Percentiles rank a stretch among this genome's conserved stretches.
These are phyloP conservation scores for Harpagoxenus sublaevis DNA, from an alignment of 2,888 invertebrate genomes.

Conservation along the genomic window DNA sequence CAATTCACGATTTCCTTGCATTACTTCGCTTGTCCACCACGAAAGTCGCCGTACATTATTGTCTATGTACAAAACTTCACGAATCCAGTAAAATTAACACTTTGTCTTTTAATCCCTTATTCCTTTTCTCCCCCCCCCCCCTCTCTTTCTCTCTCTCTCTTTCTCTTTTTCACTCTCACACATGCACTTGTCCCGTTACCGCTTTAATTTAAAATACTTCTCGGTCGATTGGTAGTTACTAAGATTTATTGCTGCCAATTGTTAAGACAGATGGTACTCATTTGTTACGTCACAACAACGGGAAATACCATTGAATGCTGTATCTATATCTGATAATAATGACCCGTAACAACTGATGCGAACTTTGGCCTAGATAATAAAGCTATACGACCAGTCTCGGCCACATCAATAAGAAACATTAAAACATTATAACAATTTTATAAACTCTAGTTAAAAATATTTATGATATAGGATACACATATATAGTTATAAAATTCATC, in stretches of 20 bases:
- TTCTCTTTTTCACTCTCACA: constrained; percentile 5
- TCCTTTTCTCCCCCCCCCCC: not conserved
- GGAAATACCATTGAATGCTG: constrained; percentile 36
- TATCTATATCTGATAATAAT: constrained; percentile 34
- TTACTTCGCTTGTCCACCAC: not conserved
- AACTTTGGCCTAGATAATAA: constrained; percentile 41
- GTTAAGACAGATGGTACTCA: constrained; percentile 44
- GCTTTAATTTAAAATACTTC: constrained; percentile 50
- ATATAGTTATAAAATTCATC: constrained; percentile 50
- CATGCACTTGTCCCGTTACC: constrained; percentile 23
- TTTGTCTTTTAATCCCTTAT: constrained; percentile 31
- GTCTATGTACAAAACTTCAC: constrained; percentile 58
- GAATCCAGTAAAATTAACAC: constrained; percentile 60
- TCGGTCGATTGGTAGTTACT: constrained; percentile 33
- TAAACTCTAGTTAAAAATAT: constrained; percentile 44
- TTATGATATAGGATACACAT: constrained; percentile 17
- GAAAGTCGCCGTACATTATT: constrained; percentile 15
- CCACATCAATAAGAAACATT: constrained; percentile 45
- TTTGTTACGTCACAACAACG: constrained; percentile 41
- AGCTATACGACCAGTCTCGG: constrained; percentile 15
- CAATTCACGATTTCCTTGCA: constrained; percentile 13
- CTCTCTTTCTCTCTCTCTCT: not conserved
- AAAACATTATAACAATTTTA: constrained; percentile 47
- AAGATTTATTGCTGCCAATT: constrained; percentile 57
- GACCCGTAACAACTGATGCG: constrained; percentile 39